A percentile compares a stretch with the other conserved stretches of the same genome.
Conservation (phyloP, 2,113 vertebrate genomes). For the Rhynchopsitta pachyrhyncha region DNA sequence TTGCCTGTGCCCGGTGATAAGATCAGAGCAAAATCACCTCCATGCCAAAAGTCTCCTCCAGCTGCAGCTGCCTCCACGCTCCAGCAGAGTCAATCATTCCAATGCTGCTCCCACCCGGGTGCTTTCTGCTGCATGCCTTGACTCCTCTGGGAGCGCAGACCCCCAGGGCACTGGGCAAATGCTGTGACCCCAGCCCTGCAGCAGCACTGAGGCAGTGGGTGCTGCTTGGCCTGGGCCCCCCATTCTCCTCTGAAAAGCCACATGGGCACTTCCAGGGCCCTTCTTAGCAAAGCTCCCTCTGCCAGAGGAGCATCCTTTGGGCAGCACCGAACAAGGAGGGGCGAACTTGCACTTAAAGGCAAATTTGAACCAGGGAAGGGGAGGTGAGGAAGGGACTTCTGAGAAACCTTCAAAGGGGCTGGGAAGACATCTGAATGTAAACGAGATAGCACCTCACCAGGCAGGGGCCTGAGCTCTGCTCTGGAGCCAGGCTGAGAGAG, state of each 20-base stretch:
- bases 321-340: background rate
- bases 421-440: background rate
- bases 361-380: background rate
- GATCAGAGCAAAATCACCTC: background rate
- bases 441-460: background rate
- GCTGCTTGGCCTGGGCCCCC: background rate
- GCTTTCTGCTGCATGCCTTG: background rate
- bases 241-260: background rate
- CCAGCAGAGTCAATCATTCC: background rate
- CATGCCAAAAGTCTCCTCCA: background rate
- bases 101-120: background rate
- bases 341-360: background rate
- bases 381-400: background rate
- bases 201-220: background rate
- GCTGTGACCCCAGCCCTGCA: rapidly evolving
- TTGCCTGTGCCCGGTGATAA: background rate
- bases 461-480: background rate
- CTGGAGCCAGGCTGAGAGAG: background rate
- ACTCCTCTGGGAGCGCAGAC: background rate
- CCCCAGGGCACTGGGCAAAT: background rate
- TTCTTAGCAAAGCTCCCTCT: background rate
- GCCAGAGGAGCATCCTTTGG: background rate
- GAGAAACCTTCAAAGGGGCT: background rate
- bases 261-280: background rate
- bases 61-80: background rate